Evolutionary conservation across 2,113 vertebrate species (phyloP).

Genomic region (Numenius arquata): DNA sequence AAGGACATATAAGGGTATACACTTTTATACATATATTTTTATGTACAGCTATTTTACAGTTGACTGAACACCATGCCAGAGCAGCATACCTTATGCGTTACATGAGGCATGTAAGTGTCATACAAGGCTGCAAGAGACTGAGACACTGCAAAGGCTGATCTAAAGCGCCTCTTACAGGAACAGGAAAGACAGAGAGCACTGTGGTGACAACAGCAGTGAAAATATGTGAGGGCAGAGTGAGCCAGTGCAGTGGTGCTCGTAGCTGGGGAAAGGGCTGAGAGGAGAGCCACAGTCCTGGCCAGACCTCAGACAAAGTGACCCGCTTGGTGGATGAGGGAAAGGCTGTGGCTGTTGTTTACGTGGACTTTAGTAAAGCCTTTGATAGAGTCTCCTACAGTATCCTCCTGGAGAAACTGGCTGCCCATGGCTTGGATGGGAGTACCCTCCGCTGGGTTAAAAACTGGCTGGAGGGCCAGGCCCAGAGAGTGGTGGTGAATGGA

Average conservation of each 20-base stretch:
- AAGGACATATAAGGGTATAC: neutral
- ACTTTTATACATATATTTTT: neutral
- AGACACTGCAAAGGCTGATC: neutral
- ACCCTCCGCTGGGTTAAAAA: too few species aligned
- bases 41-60: neutral
- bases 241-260: accelerated
- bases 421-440: too few species aligned
- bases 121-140: neutral
- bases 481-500: too few species aligned
- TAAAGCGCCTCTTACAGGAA: neutral
- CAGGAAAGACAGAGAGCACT: neutral
- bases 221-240: neutral
- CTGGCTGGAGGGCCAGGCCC: too few species aligned
- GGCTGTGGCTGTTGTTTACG: too few species aligned
- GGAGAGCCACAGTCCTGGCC: neutral
- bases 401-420: too few species aligned
- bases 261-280: neutral
- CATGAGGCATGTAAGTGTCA: neutral
- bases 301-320: too few species aligned
- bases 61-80: neutral
- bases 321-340: too few species aligned
- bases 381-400: too few species aligned
- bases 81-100: neutral
- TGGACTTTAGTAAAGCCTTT: too few species aligned
- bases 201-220: neutral